Base-by-base conservation (phyloP, 2,888 invertebrate genomes). In the Blera fallax region DNA sequence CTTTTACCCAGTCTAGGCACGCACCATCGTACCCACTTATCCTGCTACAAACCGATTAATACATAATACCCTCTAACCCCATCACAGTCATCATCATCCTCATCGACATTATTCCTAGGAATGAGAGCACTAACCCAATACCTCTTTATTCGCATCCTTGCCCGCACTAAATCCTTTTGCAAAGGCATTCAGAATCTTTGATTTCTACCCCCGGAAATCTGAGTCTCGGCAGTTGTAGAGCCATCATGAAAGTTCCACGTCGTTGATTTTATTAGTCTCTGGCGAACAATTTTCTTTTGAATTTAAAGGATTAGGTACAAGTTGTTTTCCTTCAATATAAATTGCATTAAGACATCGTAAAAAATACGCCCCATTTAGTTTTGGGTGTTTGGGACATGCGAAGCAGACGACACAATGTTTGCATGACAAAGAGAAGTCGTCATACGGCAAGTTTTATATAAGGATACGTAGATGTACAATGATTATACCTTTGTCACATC, bases 201-300 rank as follows among this genome's bases (percentile, higher is more conserved):
- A 87, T 87, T 87, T 82, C 77, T 50, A 77, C 64, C 82, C 77
- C 82, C 82, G 62, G 69, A 81, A 82, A 73, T 50, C 67, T 37
- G 67, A 70, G 67, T 78, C 70, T 69, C 52, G 40, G 21, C 56
- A 77, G 40, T 76, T 43, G 34, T 50, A 69, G 69, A 73, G 56
- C 78, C 87, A 78, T 82, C 87, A 87, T 91, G 90, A 88, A 89
- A 91, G 92, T 91, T 91, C 90, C 92, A 91, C 91, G 89, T 91
- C 92, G 91, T 91, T 91, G 91, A 90, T 91, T 91, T 91, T 91
- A 91, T 91, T 91, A 91, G 91, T 91, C 91, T 91, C 91, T 88
- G 90, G 91, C 91, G 91, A 91, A 91, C 91, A 91, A 91, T 91
- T 91, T 90, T 85, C 89, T 90, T 90, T 89, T 89, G 91, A 90